A percentile compares a stretch with the other conserved stretches of the same genome.
phyloP scores from a whole-genome alignment of 2,888 invertebrate species.

The Germaria angustata region DNA sequence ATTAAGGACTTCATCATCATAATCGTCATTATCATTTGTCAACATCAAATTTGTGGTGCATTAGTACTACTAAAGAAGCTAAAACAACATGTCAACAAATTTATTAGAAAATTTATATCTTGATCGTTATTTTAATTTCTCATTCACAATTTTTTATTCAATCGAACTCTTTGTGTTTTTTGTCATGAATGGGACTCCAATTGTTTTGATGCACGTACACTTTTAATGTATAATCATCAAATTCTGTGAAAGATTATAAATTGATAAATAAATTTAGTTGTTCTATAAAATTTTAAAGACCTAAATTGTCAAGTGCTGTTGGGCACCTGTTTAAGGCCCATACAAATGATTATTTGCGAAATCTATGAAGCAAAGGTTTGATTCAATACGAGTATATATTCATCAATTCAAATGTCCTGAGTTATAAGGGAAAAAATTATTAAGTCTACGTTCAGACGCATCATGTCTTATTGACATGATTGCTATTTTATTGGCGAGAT shows the following conservation, averaged over 20 bases:
- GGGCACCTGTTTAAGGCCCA: not conserved
- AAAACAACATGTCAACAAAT: constrained; percentile 63
- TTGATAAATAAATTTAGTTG: constrained; percentile 2
- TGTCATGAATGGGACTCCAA: constrained; percentile 19
- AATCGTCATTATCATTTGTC: constrained; percentile 44
- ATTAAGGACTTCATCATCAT: constrained; percentile 27
- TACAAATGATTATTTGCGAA: not conserved
- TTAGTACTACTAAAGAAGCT: constrained; percentile 55
- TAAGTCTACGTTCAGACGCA: too few relatives aligned
- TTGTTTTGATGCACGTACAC: not conserved
- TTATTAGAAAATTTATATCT: constrained; percentile 51
- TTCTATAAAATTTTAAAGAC: not conserved
- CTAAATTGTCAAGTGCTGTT: not conserved
- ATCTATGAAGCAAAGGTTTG: not conserved
- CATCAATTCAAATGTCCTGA: too few relatives aligned
- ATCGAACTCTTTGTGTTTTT: not conserved
- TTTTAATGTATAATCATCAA: not conserved
- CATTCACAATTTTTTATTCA: constrained; percentile 7
- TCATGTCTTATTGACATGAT: too few relatives aligned
- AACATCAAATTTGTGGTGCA: constrained; percentile 28
- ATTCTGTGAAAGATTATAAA: constrained; percentile 28
- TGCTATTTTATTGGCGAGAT: too few relatives aligned
- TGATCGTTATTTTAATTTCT: constrained; percentile 9
- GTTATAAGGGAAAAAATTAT: too few relatives aligned
- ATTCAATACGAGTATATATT: too few relatives aligned